Conservation (phyloP, 2,888 invertebrate species). For the Ormyrus thymus region DNA sequence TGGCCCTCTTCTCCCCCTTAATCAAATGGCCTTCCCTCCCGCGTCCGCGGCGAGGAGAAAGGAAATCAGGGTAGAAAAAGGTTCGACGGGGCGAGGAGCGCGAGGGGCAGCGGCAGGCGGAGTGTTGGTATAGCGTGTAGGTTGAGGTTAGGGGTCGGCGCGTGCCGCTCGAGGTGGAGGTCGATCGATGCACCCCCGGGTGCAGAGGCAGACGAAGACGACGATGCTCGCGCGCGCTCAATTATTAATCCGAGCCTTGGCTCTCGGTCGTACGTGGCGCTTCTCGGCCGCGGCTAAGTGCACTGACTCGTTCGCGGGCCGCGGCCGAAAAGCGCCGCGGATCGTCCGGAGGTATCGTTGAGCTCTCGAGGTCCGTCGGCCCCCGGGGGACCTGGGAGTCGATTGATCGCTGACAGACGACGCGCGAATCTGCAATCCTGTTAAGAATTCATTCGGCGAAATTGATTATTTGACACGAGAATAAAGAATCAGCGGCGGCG, state of each 20-base stretch:
- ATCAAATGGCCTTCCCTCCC: not conserved
- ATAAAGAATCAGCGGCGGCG: no score
- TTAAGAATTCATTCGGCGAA: no score
- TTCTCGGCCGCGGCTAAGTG: not conserved
- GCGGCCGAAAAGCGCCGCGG: no score
- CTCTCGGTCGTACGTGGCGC: not conserved
- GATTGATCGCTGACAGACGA: no score
- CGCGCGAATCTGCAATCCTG: no score
- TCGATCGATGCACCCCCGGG: conserved; percentile 64
- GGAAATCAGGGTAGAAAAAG: not conserved
- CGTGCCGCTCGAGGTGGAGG: conserved; percentile 54
- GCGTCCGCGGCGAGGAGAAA: not conserved
- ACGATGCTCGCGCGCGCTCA: conserved; percentile 3
- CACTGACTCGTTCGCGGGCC: no score
- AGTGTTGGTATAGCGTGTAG: conserved; percentile 57
- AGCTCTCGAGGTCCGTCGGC: no score
- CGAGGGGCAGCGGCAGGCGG: conserved; percentile 32
- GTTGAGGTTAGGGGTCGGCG: conserved; percentile 61
- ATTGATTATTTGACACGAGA: no score
- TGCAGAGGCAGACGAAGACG: conserved; percentile 40
- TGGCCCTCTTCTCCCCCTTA: not conserved
- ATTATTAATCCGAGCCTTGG: conserved; percentile 20
- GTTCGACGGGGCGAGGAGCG: conserved; percentile 26
- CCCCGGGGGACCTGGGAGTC: no score
- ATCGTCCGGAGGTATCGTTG: no score